These are phyloP conservation scores for Bolinopsis microptera DNA, from an alignment of 37 sponge, comb jelly and placozoan species.

Conservation along the genomic window DNA sequence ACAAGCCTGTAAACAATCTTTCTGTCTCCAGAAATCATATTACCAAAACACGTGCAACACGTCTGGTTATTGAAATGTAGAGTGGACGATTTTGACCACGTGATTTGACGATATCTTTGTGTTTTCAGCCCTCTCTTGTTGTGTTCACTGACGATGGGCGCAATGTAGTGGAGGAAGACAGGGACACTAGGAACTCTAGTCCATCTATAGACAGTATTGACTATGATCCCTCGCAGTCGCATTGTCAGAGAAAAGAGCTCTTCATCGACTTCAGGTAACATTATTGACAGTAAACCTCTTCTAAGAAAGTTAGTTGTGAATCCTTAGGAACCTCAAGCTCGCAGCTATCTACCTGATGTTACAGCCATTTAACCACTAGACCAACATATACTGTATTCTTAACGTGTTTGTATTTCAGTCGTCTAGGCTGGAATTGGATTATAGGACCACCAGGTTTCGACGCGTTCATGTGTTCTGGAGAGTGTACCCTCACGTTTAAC, in stretches of 20 bases:
- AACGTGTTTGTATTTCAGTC: no score
- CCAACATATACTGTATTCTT: no score
- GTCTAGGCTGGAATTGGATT: conserved; percentile 48
- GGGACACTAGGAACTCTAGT: conserved; percentile 27
- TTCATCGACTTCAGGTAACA: conserved; percentile 46
- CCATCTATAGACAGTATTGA: not conserved
- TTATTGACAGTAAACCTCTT: not conserved
- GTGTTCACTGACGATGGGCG: conserved; percentile 1
- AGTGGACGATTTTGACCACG: no score
- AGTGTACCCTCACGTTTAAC: not conserved
- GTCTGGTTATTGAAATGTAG: no score
- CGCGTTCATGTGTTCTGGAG: conserved; percentile 64
- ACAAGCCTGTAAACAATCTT: no score
- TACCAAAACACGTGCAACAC: no score
- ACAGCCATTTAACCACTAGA: no score
- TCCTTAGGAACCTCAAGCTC: no score
- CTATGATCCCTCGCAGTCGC: conserved; percentile 16
- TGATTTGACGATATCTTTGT: no score
- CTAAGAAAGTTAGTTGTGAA: not conserved
- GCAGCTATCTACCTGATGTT: no score
- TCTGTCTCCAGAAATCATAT: no score
- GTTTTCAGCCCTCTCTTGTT: conserved; percentile 7
- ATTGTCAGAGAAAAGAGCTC: conserved; percentile 39
- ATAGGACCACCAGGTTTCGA: conserved; percentile 53
- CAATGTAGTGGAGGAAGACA: not conserved